Conservation (phyloP, 2,797 vertebrate species). For the Aulostomus chinensis region DNA sequence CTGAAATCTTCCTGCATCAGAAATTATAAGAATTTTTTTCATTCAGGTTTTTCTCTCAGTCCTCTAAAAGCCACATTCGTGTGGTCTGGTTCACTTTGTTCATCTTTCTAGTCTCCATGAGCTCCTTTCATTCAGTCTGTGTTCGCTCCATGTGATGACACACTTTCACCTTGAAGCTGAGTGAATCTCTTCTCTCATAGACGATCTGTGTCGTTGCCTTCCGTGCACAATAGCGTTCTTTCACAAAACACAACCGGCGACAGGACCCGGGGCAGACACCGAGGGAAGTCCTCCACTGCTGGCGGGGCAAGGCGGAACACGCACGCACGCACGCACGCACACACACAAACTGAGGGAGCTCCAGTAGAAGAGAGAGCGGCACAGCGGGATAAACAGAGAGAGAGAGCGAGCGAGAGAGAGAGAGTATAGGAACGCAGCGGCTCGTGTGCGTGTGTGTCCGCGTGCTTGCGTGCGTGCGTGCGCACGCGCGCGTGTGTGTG, state of each 20-base stretch:
- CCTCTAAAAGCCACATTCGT: too few relatives aligned
- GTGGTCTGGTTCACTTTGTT: too few relatives aligned
- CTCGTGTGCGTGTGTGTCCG: constrained; percentile 49
- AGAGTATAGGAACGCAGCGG: constrained; percentile 77
- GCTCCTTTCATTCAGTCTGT: too few relatives aligned
- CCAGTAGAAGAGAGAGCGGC: constrained; percentile 44
- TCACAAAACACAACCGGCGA: constrained; percentile 37
- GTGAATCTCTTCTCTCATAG: constrained; percentile 18
- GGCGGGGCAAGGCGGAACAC: constrained; percentile 73
- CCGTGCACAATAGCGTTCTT: constrained; percentile 75
- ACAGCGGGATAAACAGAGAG: constrained; percentile 46
- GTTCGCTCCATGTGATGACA: neutral
- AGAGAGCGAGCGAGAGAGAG: constrained; percentile 48
- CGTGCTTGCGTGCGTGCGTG: constrained; percentile 26
- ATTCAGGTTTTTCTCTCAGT: too few relatives aligned
- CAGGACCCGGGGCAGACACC: constrained; percentile 83
- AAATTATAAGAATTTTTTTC: too few relatives aligned
- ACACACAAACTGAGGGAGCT: constrained; percentile 10
- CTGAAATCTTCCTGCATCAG: too few relatives aligned
- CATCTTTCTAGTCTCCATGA: too few relatives aligned
- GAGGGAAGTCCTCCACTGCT: constrained; percentile 79
- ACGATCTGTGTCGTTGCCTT: constrained; percentile 61
- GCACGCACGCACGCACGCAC: constrained; percentile 7
- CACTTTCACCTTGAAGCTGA: neutral
- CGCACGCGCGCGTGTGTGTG: constrained; percentile 21